Conservation (phyloP, 2,888 invertebrate species). For the Rotaria magnacalcarata region DNA sequence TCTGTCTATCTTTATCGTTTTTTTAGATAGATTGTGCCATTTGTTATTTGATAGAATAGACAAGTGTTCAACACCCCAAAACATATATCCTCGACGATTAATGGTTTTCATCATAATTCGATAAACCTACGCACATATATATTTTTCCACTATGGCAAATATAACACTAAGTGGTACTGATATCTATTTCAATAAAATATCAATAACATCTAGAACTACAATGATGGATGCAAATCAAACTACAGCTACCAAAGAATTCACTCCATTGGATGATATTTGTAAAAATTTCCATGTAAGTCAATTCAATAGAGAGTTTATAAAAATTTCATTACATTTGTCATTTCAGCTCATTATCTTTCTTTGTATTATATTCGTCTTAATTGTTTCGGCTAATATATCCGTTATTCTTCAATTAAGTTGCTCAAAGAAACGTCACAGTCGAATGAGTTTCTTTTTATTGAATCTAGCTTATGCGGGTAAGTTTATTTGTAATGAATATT, state of each 20-base stretch:
- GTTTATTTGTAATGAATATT: neutral
- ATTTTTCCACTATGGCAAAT: no score
- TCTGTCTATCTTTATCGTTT: no score
- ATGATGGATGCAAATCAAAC: neutral
- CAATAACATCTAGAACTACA: neutral
- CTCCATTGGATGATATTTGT: constrained; percentile 11
- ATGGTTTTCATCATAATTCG: no score
- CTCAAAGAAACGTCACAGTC: constrained; percentile 20
- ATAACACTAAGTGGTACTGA: neutral
- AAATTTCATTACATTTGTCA: neutral
- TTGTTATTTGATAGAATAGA: neutral
- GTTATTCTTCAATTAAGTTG: constrained; percentile 28
- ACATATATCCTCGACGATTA: neutral
- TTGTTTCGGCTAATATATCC: constrained; percentile 14
- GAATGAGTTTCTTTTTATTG: constrained; percentile 30
- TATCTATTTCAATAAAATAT: neutral
- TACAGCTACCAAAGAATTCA: neutral
- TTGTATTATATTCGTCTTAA: constrained; percentile 22
- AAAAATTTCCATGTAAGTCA: constrained; percentile 27
- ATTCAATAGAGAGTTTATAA: no score
- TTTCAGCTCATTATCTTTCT: constrained; percentile 24
- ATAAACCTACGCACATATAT: no score
- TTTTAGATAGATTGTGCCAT: neutral
- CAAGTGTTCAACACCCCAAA: neutral
- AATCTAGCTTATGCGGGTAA: constrained; percentile 23